Percentiles rank a stretch among this genome's conserved stretches.
Evolutionary conservation across 2,888 invertebrate genomes (phyloP).

Genomic region (Nectonema munidae): DNA sequence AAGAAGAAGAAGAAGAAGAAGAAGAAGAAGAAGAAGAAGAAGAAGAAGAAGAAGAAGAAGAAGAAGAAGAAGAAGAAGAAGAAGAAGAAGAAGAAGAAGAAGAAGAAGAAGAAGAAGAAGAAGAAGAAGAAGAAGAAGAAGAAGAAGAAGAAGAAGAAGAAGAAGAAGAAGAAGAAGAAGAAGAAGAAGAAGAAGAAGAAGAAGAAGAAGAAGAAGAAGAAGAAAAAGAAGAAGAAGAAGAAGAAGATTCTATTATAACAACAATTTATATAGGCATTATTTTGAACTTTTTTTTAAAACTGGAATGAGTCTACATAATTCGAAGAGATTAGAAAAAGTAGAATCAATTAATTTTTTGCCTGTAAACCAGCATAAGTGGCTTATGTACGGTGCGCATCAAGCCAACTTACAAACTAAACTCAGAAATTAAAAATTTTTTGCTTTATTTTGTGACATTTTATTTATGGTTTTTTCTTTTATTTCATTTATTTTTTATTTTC

Average conservation of each 20-base stretch:
- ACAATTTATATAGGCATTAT: too few relatives aligned
- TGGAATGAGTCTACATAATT: too few relatives aligned
- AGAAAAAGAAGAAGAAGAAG: constrained; percentile 5
- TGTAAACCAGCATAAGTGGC: too few relatives aligned
- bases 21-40: constrained; percentile 5
- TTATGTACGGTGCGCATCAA: too few relatives aligned
- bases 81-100: constrained; percentile 5
- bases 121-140: constrained; percentile 5
- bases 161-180: constrained; percentile 5
- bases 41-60: constrained; percentile 5
- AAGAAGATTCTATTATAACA: neutral
- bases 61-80: constrained; percentile 5
- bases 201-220: constrained; percentile 5
- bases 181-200: constrained; percentile 5
- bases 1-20: constrained; percentile 5
- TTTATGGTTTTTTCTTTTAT: too few relatives aligned
- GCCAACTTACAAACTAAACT: too few relatives aligned
- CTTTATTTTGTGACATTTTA: too few relatives aligned
- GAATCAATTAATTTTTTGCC: too few relatives aligned
- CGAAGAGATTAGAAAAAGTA: too few relatives aligned
- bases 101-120: constrained; percentile 5
- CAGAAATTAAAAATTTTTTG: too few relatives aligned
- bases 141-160: constrained; percentile 5
- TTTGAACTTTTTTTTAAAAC: too few relatives aligned
- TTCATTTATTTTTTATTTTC: too few relatives aligned